Conservation (phyloP, 2,888 invertebrate genomes). For the Hybos culiciformis region DNA sequence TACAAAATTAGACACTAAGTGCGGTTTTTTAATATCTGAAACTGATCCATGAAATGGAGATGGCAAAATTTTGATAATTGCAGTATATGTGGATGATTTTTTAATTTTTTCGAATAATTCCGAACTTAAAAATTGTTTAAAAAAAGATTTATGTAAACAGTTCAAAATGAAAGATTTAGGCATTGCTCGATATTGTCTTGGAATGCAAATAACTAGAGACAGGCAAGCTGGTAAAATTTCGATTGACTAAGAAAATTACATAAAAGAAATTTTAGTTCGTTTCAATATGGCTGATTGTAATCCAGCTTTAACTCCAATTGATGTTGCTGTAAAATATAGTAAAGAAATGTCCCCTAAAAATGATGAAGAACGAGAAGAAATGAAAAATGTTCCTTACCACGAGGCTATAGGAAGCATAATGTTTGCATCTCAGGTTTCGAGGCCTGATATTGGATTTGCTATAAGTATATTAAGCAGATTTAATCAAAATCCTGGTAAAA, state of each 20-base stretch:
- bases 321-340: neutral
- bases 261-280: neutral
- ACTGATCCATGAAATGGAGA: neutral
- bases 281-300: neutral
- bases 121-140: neutral
- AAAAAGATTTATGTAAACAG: neutral
- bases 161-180: neutral
- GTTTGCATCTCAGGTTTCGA: constrained; percentile 11
- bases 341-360: neutral
- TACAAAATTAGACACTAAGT: constrained; percentile 1
- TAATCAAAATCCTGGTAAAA: constrained; percentile 11
- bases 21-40: neutral
- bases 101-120: neutral
- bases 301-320: neutral
- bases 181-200: neutral
- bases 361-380: neutral
- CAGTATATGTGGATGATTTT: neutral
- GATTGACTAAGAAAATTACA: neutral
- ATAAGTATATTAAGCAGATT: constrained; percentile 14
- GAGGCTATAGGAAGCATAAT: constrained; percentile 13
- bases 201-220: neutral
- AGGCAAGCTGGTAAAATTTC: neutral
- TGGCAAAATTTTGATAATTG: neutral
- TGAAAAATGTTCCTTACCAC: constrained; percentile 10
- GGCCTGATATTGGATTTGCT: constrained; percentile 15